phyloP scores from a whole-genome alignment of 1,140 invertebrate genomes.

The Ooceraea biroi region DNA sequence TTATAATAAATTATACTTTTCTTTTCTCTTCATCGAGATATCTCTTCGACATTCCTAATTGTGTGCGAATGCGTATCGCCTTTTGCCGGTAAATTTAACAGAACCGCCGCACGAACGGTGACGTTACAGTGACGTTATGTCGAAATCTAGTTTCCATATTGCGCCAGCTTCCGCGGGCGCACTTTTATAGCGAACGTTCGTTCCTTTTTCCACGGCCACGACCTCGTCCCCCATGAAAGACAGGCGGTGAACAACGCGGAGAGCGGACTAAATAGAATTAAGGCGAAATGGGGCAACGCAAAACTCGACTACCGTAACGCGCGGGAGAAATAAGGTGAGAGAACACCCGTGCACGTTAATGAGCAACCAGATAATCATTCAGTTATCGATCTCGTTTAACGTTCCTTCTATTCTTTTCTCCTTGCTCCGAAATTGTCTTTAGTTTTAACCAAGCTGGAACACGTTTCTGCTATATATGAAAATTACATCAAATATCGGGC shows the following conservation, averaged over 20 bases:
- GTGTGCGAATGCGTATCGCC: no score
- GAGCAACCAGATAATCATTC: constrained; percentile 8
- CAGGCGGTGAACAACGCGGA: background rate
- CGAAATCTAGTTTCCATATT: constrained; percentile 44
- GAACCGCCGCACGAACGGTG: background rate
- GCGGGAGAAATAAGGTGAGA: constrained; percentile 4
- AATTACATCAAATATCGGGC: constrained; percentile 2
- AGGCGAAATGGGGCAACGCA: constrained; percentile 61
- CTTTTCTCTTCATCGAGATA: no score
- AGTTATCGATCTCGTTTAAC: constrained; percentile 36
- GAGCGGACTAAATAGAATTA: constrained; percentile 65
- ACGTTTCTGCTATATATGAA: background rate
- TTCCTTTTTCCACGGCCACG: constrained; percentile 12
- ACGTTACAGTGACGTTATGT: constrained; percentile 37
- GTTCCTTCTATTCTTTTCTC: background rate
- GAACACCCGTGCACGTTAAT: constrained; percentile 26
- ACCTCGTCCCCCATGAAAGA: constrained; percentile 10
- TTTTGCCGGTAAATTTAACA: no score
- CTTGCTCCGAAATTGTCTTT: constrained; percentile 6
- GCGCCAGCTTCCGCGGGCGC: constrained; percentile 3
- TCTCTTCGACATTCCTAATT: no score
- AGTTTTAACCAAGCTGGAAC: constrained; percentile 19
- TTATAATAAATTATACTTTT: no score
- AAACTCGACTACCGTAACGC: constrained; percentile 50
- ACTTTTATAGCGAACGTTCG: constrained; percentile 20